These are phyloP conservation scores for Batillaria attramentaria DNA, from an alignment of 1,140 invertebrate genomes.

Conservation along the genomic window DNA sequence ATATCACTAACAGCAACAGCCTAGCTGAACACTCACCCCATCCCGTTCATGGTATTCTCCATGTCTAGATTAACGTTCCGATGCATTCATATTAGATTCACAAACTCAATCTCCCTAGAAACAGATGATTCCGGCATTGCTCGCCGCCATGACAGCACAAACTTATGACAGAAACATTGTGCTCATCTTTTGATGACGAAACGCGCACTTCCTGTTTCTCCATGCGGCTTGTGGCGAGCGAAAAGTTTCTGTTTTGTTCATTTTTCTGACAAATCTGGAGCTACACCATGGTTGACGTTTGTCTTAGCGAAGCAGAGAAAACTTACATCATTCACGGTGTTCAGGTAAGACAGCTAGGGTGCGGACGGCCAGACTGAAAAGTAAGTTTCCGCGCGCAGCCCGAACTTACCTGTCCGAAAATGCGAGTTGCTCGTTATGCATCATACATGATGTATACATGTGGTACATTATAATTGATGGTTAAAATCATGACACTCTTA, in stretches of 20 bases:
- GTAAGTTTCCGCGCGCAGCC: too few relatives aligned
- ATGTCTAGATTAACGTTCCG: not conserved
- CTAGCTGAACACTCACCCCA: conserved; percentile 20
- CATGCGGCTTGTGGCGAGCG: conserved; percentile 3
- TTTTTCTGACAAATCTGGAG: not conserved
- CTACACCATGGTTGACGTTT: conserved; percentile 71
- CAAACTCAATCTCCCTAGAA: conserved; percentile 32
- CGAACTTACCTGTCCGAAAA: too few relatives aligned
- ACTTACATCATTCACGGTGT: conserved; percentile 90
- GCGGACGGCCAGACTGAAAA: too few relatives aligned
- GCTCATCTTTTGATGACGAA: conserved; percentile 5
- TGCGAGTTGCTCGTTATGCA: too few relatives aligned
- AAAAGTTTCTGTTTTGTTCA: not conserved
- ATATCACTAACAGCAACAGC: too few relatives aligned
- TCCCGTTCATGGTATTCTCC: not conserved
- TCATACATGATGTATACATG: too few relatives aligned
- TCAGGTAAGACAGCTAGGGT: too few relatives aligned
- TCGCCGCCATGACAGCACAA: conserved; percentile 28
- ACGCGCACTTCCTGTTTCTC: conserved; percentile 40
- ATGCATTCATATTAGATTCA: conserved; percentile 33
- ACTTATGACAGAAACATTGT: conserved; percentile 26
- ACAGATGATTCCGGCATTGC: conserved; percentile 27
- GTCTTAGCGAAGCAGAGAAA: conserved; percentile 88
- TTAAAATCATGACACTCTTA: too few relatives aligned
- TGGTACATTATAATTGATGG: too few relatives aligned